Percentiles rank a stretch among this genome's conserved stretches.
Conservation (phyloP, 2,113 vertebrate genomes). For the Tricholaema leucomelas region DNA sequence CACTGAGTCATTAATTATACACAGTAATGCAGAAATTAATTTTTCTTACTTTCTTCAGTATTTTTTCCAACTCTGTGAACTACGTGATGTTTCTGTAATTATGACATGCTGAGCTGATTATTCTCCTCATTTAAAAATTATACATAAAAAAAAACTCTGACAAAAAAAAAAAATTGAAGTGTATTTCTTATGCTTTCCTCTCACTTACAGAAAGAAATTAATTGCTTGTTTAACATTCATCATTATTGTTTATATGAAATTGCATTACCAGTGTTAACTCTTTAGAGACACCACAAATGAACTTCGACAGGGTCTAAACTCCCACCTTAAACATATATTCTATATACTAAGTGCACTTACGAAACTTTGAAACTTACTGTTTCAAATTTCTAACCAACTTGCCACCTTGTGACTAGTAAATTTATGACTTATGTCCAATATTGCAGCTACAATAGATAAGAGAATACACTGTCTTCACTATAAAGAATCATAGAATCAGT, state of each 20-base stretch:
- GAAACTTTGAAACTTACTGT: background rate
- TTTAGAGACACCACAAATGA: background rate
- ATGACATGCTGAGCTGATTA: background rate
- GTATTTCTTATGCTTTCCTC: background rate
- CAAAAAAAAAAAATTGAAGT: background rate
- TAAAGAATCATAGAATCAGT: too few relatives aligned
- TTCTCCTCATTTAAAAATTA: slow-evolving; percentile 2
- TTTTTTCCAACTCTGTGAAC: background rate
- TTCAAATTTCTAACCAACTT: background rate
- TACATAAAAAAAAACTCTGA: background rate
- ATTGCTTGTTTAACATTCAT: background rate
- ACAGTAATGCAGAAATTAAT: background rate
- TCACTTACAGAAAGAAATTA: background rate
- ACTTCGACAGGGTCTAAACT: background rate
- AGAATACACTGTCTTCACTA: background rate
- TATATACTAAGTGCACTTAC: background rate
- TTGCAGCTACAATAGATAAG: background rate
- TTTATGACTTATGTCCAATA: background rate
- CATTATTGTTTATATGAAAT: background rate
- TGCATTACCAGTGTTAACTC: background rate
- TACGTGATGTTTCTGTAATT: background rate
- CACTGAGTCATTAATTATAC: slow-evolving; percentile 39
- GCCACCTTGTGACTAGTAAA: background rate
- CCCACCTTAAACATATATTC: background rate
- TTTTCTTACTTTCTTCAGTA: background rate